Conservation (phyloP, 2,113 vertebrate species). For the Paedocypris sp. region DNA sequence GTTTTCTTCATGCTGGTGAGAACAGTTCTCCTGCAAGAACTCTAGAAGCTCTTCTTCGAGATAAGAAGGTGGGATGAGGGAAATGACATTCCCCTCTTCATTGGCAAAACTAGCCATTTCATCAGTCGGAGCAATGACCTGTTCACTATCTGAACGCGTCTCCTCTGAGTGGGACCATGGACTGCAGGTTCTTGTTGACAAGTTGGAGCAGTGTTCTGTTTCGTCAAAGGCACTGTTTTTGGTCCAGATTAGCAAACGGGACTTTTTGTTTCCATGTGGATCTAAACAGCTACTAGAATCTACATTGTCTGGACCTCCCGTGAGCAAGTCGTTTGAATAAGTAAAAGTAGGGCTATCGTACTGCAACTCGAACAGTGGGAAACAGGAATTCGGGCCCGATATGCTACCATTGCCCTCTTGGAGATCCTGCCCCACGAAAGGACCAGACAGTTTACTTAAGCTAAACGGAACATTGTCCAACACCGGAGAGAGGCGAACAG, state of each 20-base stretch:
- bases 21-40: slow-evolving; percentile 79
- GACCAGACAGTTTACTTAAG: slow-evolving; percentile 72
- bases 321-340: slow-evolving; percentile 83
- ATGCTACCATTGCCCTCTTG: slow-evolving; percentile 79
- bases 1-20: slow-evolving; percentile 63
- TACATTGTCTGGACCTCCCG: slow-evolving; percentile 71
- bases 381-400: slow-evolving; percentile 80
- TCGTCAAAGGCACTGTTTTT: slow-evolving; percentile 99
- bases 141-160: slow-evolving; percentile 94
- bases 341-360: slow-evolving; percentile 90
- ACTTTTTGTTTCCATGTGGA: slow-evolving; percentile 89
- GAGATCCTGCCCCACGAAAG: slow-evolving; percentile 69
- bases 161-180: slow-evolving; percentile 98
- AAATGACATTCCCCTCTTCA: slow-evolving; percentile 81
- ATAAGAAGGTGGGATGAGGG: slow-evolving; percentile 78
- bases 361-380: slow-evolving; percentile 98
- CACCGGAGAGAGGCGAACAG: slow-evolving; percentile 75
- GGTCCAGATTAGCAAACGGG: slow-evolving; percentile 99
- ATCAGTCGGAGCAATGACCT: slow-evolving; percentile 72
- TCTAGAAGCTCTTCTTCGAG: slow-evolving; percentile 89
- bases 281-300: slow-evolving; percentile 87
- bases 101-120: slow-evolving; percentile 75
- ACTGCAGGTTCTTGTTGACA: slow-evolving; percentile 97
- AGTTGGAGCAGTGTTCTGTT: slow-evolving; percentile 98
- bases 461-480: slow-evolving; percentile 74